These are phyloP conservation scores for Pseudopleuronectes americanus DNA, from an alignment of 2,797 vertebrate genomes.

Conservation along the genomic window DNA sequence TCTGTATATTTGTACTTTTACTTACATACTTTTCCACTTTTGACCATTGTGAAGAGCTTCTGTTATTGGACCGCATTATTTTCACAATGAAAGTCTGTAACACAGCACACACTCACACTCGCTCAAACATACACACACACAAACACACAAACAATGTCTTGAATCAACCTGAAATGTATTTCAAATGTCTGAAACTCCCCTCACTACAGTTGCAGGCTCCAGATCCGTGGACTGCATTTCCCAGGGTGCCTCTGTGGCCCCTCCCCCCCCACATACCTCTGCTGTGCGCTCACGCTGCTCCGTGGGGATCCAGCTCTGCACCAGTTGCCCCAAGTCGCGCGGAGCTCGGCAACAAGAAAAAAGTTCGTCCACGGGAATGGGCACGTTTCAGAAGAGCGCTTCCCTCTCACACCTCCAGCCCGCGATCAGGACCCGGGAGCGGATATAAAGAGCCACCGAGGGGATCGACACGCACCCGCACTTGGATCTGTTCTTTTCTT, in stretches of 20 bases:
- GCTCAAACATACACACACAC: too few relatives aligned
- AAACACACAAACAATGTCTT: too few relatives aligned
- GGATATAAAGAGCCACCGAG: slow-evolving; percentile 57
- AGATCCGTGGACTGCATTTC: slow-evolving; percentile 67
- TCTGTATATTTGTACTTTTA: too few relatives aligned
- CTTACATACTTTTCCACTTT: too few relatives aligned
- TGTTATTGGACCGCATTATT: too few relatives aligned
- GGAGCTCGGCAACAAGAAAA: slow-evolving; percentile 41
- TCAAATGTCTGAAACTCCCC: too few relatives aligned
- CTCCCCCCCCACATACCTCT: slow-evolving; percentile 66
- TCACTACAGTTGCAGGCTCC: too few relatives aligned
- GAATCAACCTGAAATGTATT: too few relatives aligned
- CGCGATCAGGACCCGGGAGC: not conserved
- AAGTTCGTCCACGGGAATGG: slow-evolving; percentile 79
- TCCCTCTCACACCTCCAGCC: slow-evolving; percentile 8
- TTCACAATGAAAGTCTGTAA: too few relatives aligned
- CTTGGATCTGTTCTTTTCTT: slow-evolving; percentile 19
- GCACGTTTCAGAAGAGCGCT: slow-evolving; percentile 40
- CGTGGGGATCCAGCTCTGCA: slow-evolving; percentile 53
- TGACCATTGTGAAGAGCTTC: too few relatives aligned
- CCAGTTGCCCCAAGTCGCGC: slow-evolving; percentile 39
- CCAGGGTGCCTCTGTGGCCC: slow-evolving; percentile 49
- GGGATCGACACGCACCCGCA: not conserved
- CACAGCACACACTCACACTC: too few relatives aligned
- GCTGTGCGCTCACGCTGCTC: slow-evolving; percentile 58